phyloP scores from a whole-genome alignment of 2,888 invertebrate genomes.

The Odontocolon sp. region DNA sequence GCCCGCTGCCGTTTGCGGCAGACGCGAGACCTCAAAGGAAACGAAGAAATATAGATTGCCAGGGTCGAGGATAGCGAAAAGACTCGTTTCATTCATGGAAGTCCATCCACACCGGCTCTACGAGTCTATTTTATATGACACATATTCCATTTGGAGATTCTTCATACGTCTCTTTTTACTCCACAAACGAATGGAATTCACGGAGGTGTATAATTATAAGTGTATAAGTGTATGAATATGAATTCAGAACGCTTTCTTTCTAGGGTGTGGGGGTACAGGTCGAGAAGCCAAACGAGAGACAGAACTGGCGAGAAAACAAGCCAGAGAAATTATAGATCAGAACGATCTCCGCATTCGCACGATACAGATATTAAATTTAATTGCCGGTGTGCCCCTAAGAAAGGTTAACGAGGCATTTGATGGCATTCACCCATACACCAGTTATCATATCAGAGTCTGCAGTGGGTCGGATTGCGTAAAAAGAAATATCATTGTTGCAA shows the following conservation, averaged over 20 bases:
- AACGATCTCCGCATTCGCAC: conserved; percentile 25
- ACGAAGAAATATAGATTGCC: background rate
- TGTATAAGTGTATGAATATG: conserved; percentile 7
- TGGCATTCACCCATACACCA: background rate
- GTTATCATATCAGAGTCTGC: too few species aligned
- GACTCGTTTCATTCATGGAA: conserved; percentile 10
- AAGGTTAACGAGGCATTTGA: background rate
- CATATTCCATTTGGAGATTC: background rate
- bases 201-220: background rate
- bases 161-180: background rate
- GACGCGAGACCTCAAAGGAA: background rate
- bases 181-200: background rate
- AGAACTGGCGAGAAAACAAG: conserved; percentile 21
- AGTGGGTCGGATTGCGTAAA: too few species aligned
- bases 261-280: conserved; percentile 29
- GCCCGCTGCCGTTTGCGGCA: background rate
- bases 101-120: too few species aligned
- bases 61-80: background rate
- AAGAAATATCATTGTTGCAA: too few species aligned
- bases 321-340: conserved; percentile 43
- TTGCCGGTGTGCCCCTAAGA: conserved; percentile 21
- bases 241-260: conserved; percentile 47
- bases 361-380: conserved; percentile 55
- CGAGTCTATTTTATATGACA: background rate
- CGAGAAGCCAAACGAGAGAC: conserved; percentile 24